Percentiles rank a stretch among this genome's conserved stretches.
Conservation (phyloP, 1,140 invertebrate species). For the Calycopis cecrops region DNA sequence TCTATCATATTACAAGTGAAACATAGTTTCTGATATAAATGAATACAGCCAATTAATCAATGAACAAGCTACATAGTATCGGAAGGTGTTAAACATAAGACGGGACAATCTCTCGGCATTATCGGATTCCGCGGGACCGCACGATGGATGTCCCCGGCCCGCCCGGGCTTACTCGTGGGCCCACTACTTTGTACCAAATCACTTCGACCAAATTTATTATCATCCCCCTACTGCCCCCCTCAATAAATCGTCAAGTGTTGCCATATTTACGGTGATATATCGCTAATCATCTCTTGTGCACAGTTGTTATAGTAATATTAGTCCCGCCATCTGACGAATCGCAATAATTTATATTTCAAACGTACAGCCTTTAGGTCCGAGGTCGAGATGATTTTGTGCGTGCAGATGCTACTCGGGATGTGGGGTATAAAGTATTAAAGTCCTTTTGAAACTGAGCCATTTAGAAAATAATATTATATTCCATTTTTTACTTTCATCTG, state of each 20-base stretch:
- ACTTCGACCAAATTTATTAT: slow-evolving; percentile 68
- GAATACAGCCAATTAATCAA: slow-evolving; percentile 24
- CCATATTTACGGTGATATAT: slow-evolving; percentile 72
- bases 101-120: slow-evolving; percentile 70
- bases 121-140: slow-evolving; percentile 60
- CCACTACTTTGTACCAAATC: slow-evolving; percentile 71
- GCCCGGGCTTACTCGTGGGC: slow-evolving; percentile 58
- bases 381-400: slow-evolving; percentile 34
- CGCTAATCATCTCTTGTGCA: slow-evolving; percentile 63
- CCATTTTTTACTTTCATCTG: too few species aligned
- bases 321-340: slow-evolving; percentile 62
- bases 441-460: too few species aligned
- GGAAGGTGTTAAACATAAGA: slow-evolving; percentile 68
- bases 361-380: slow-evolving; percentile 49
- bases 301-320: slow-evolving; percentile 65
- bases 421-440: too few species aligned
- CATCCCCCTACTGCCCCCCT: slow-evolving; percentile 56
- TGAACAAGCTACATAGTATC: slow-evolving; percentile 43
- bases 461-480: too few species aligned
- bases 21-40: too few species aligned
- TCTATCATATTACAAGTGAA: too few species aligned
- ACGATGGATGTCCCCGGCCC: slow-evolving; percentile 66
- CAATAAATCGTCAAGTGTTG: slow-evolving; percentile 68
- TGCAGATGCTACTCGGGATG: slow-evolving; percentile 29
- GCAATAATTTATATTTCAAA: slow-evolving; percentile 66